These are phyloP conservation scores for Coracias cyanogaster DNA, from an alignment of 2,797 vertebrate species.

Conservation along the genomic window DNA sequence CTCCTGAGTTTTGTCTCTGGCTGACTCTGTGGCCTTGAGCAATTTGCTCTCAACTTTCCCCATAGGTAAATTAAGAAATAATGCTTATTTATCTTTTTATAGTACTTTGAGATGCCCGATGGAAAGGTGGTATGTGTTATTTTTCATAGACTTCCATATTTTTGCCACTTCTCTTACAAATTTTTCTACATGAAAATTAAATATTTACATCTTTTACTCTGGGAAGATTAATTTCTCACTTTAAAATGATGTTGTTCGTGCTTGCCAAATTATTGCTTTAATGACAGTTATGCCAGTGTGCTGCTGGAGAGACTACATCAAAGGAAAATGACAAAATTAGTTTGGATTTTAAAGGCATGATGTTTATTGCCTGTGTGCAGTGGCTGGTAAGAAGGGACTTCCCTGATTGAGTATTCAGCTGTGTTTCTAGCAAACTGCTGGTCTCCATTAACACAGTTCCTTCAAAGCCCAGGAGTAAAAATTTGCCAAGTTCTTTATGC, in stretches of 20 bases:
- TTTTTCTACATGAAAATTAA: neutral
- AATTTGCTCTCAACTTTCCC: neutral
- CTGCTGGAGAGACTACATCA: neutral
- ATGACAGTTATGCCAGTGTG: neutral
- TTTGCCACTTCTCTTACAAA: neutral
- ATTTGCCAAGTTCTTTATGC: neutral
- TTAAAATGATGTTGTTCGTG: neutral
- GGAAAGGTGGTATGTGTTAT: neutral
- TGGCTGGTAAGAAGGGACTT: neutral
- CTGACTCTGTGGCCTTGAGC: neutral
- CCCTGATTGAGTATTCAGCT: neutral
- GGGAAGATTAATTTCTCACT: neutral
- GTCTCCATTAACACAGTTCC: neutral
- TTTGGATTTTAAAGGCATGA: neutral
- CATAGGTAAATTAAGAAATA: neutral
- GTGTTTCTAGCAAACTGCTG: neutral
- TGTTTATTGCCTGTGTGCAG: neutral
- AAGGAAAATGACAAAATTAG: neutral
- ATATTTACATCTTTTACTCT: neutral
- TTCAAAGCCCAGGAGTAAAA: neutral
- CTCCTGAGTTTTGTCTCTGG: neutral
- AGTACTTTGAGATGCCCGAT: neutral
- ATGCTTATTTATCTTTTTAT: neutral
- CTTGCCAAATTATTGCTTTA: neutral
- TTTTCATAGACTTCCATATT: neutral